These are phyloP conservation scores for Hippocampus mohnikei DNA, from an alignment of 2,113 vertebrate species.

Conservation along the genomic window DNA sequence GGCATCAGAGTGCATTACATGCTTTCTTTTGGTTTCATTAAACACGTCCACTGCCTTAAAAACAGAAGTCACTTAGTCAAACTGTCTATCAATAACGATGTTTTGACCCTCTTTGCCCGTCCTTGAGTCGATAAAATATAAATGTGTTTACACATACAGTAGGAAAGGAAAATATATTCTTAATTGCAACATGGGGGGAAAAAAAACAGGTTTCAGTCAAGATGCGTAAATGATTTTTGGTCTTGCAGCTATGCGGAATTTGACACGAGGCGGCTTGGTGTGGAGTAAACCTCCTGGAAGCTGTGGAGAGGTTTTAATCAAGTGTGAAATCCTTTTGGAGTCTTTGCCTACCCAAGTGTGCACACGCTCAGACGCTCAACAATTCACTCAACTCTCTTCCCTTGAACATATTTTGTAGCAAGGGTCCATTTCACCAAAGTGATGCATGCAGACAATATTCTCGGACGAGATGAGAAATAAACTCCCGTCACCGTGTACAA, in stretches of 20 bases:
- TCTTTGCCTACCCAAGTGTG: slow-evolving; percentile 56
- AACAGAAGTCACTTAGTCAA: slow-evolving; percentile 40
- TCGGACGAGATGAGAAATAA: slow-evolving; percentile 53
- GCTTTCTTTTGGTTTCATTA: slow-evolving; percentile 42
- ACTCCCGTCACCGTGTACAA: slow-evolving; percentile 41
- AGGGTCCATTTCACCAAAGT: slow-evolving; percentile 49
- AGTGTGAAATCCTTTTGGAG: slow-evolving; percentile 71
- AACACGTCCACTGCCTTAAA: slow-evolving; percentile 35
- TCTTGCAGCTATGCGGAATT: slow-evolving; percentile 24
- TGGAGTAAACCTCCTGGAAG: slow-evolving; percentile 65
- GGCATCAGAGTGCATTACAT: slow-evolving; percentile 31
- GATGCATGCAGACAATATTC: slow-evolving; percentile 57
- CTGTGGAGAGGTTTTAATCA: slow-evolving; percentile 69
- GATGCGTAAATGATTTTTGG: slow-evolving; percentile 24
- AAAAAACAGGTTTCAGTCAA: slow-evolving; percentile 32
- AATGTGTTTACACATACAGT: background rate
- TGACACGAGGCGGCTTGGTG: slow-evolving; percentile 49
- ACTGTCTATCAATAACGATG: slow-evolving; percentile 25
- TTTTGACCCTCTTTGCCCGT: background rate
- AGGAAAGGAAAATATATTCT: no score
- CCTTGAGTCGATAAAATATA: background rate
- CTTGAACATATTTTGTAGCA: slow-evolving; percentile 52
- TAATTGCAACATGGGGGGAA: slow-evolving; percentile 8
- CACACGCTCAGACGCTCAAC: slow-evolving; percentile 50
- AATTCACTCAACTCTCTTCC: slow-evolving; percentile 48